These are phyloP conservation scores for Entomyzon cyanotis DNA, from an alignment of 2,113 vertebrate species.

Conservation along the genomic window DNA sequence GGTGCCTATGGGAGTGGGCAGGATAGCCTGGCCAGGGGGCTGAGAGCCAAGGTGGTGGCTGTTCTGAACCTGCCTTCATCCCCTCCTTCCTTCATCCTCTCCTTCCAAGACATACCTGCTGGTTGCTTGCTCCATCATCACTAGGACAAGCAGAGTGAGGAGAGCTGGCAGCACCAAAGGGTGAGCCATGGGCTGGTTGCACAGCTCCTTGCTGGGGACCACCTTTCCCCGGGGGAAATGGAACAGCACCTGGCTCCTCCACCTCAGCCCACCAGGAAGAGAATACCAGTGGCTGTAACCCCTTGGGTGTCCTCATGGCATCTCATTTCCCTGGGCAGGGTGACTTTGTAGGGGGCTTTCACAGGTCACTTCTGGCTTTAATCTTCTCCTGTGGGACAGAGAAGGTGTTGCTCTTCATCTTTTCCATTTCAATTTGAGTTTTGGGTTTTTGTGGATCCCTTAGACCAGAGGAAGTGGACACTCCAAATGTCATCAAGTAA, in stretches of 20 bases:
- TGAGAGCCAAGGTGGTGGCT: not conserved
- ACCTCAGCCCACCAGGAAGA: not conserved
- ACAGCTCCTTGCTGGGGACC: not conserved
- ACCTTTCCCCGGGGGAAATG: rapidly evolving
- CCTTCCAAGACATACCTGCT: not conserved
- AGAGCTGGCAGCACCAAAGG: not conserved
- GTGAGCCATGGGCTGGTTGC: not conserved
- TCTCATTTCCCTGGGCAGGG: not conserved
- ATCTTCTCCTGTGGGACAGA: not conserved
- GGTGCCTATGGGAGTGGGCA: not conserved
- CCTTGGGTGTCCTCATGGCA: not conserved
- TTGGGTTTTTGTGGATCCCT: not conserved
- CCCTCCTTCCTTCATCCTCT: not conserved
- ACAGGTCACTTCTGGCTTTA: not conserved
- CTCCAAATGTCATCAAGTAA: not conserved
- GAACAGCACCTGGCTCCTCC: not conserved
- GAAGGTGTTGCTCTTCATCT: not conserved
- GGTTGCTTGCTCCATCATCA: not conserved
- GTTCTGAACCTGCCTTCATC: not conserved
- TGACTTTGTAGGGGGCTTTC: not conserved
- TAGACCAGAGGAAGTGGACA: not conserved
- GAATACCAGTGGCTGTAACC: not conserved
- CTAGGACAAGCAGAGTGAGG: not conserved
- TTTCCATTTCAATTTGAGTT: not conserved
- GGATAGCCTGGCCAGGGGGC: not conserved